Evolutionary conservation across 2,888 invertebrate genomes (phyloP).

Genomic region (Serrognathus titanus): DNA sequence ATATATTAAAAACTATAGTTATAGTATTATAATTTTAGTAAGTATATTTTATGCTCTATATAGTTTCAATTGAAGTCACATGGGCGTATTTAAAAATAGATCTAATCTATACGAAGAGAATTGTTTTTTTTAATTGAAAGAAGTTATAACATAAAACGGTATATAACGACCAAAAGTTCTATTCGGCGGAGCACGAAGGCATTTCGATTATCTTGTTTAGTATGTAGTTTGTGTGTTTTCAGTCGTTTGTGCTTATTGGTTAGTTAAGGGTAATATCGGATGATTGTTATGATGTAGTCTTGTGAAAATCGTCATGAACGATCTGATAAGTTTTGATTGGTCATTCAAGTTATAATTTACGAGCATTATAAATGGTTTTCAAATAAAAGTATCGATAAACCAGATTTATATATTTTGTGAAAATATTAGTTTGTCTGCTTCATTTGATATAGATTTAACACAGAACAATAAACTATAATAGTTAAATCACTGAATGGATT

Average conservation of each 20-base stretch:
- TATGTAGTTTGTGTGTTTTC: conserved; percentile 25
- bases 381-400: conserved; percentile 21
- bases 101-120: neutral
- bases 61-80: too few relatives aligned
- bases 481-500: too few relatives aligned
- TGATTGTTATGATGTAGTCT: conserved; percentile 23
- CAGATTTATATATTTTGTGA: too few relatives aligned
- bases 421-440: too few relatives aligned
- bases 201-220: conserved; percentile 25
- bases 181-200: conserved; percentile 5
- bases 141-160: conserved; percentile 2
- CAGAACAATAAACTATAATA: too few relatives aligned
- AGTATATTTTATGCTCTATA: neutral
- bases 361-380: conserved; percentile 30
- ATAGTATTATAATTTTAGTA: neutral
- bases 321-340: conserved; percentile 25
- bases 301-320: conserved; percentile 27
- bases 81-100: neutral
- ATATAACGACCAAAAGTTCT: conserved; percentile 10
- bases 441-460: too few relatives aligned
- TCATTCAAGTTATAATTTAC: conserved; percentile 27
- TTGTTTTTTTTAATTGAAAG: neutral
- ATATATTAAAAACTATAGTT: neutral
- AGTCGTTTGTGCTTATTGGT: conserved; percentile 25
- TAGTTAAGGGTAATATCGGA: conserved; percentile 16